Conservation (phyloP, 2,888 invertebrate species). For the Sycophila texana region DNA sequence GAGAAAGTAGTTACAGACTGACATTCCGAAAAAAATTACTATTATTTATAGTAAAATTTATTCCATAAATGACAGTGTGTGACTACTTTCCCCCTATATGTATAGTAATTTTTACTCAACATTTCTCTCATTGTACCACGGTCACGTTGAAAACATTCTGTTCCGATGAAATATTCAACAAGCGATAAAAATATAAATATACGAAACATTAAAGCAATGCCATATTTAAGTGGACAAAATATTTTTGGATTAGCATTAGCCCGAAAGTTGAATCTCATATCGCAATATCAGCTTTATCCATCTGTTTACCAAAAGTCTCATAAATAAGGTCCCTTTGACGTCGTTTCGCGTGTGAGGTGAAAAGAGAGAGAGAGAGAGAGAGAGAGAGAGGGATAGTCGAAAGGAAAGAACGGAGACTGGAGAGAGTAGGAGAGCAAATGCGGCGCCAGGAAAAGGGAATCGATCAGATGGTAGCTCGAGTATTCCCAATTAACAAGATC, state of each 20-base stretch:
- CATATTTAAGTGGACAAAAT: slow-evolving; percentile 35
- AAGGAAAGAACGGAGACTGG: slow-evolving; percentile 18
- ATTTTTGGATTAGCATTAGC: slow-evolving; percentile 48
- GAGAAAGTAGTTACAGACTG: too few species aligned
- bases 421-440: slow-evolving; percentile 5
- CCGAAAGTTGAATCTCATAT: slow-evolving; percentile 56
- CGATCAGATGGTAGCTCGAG: slow-evolving; percentile 67
- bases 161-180: not conserved
- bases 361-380: slow-evolving; percentile 32
- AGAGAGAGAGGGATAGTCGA: slow-evolving; percentile 35
- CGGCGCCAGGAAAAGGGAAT: slow-evolving; percentile 61
- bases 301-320: slow-evolving; percentile 75
- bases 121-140: too few species aligned
- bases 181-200: not conserved
- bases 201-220: slow-evolving; percentile 48
- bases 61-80: too few species aligned
- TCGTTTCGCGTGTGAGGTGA: slow-evolving; percentile 61
- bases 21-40: too few species aligned
- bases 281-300: slow-evolving; percentile 74
- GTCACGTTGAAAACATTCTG: too few species aligned
- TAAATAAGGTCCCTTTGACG: slow-evolving; percentile 75
- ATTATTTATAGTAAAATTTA: too few species aligned
- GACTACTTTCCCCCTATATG: too few species aligned
- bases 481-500: slow-evolving; percentile 72
- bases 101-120: too few species aligned